Base-by-base conservation (phyloP, 2,888 invertebrate genomes). In the Stenodema calcarata region DNA sequence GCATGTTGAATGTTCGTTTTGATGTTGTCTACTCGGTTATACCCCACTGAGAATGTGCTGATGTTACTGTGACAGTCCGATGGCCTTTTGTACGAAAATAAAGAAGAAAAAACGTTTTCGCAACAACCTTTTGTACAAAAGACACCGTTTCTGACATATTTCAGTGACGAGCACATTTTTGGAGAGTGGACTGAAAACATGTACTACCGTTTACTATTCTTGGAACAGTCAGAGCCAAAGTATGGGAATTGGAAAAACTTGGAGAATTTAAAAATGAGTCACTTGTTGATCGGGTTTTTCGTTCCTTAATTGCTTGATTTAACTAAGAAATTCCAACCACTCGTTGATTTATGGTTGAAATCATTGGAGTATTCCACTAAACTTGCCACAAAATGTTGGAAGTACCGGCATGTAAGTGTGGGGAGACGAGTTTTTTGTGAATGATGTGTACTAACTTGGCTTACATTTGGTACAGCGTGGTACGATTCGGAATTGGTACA, bases 401-500 rank as follows among this genome's bases (percentile, higher is more conserved):
- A 30, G 80, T 80, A 80, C 80, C 30, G 54, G 80, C 80, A 80
- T 80, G 80, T 16, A 80, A 54, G 80, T 27, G 35, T 70, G 16
- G 47, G 42, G 1, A 16, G 23, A 44, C 14, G 23, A n/a, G 6
- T 62, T 23, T 62, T 3, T 4, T 23, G 11, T 18, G 23, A 18
- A 23, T 4, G 6, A 62, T 2, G 23, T 16, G 73, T 73, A 73
- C 14, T 41, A 35, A 73, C 28, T 16, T 16, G 16, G 16, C 30
- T 78, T 78, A 78, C 54, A 78, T 44, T 76, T 78, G 83, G 47
- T 18, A 89, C 92, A 96, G 97, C 97, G 90, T 98, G 97, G 97
- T 98, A 98, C 93, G 97, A 98, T 92, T 93, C 94, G 91, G 97
- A 96, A 91, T 94, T 96, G 91, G 93, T 95, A 89, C 94, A 94